These are phyloP conservation scores for Melipona bicolor DNA, from an alignment of 2,888 invertebrate genomes.

Conservation along the genomic window DNA sequence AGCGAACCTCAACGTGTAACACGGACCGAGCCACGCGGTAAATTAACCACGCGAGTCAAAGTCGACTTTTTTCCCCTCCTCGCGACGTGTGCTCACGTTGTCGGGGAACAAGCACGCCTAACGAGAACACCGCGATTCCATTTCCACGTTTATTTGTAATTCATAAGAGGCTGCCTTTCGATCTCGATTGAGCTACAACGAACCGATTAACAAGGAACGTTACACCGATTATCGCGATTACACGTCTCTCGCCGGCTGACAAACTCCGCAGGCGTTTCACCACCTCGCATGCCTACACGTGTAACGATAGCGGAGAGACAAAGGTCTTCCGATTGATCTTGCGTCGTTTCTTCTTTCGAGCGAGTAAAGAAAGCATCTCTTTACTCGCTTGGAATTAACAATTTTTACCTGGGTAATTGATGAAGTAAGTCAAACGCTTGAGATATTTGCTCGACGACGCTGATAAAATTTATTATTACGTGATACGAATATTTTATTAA, in stretches of 20 bases:
- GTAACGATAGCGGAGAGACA: not conserved
- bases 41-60: constrained; percentile 18
- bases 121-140: constrained; percentile 38
- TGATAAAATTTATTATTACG: too few relatives aligned
- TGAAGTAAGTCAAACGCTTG: too few relatives aligned
- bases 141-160: constrained; percentile 53
- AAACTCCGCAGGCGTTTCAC: constrained; percentile 18
- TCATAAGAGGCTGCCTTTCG: constrained; percentile 33
- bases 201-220: constrained; percentile 55
- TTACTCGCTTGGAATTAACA: not conserved
- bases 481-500: too few relatives aligned
- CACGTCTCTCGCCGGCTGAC: constrained; percentile 19
- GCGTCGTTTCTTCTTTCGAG: not conserved
- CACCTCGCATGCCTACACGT: constrained; percentile 10
- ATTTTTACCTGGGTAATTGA: not conserved
- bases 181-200: constrained; percentile 62
- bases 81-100: not conserved
- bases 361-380: not conserved
- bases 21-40: not conserved
- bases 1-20: not conserved
- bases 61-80: not conserved
- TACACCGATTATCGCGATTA: constrained; percentile 62
- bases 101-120: constrained; percentile 13
- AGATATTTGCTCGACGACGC: too few relatives aligned
- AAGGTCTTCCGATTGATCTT: constrained; percentile 14